Conservation (phyloP, 2,113 vertebrate genomes). For the Eleginops maclovinus region DNA sequence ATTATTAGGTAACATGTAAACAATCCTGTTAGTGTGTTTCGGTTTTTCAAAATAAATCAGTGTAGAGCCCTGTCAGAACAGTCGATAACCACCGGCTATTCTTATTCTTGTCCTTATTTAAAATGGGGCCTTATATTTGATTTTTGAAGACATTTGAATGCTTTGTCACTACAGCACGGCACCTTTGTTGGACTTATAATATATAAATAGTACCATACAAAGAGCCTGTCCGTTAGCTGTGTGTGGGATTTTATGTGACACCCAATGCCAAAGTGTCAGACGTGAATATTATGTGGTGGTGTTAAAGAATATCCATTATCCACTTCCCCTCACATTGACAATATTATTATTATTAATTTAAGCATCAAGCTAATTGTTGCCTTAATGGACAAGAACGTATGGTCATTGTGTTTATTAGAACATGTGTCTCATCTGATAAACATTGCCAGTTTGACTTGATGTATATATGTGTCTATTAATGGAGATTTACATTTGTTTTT, state of each 20-base stretch:
- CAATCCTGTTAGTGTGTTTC: not conserved
- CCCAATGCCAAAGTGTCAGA: slow-evolving; percentile 69
- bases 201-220: slow-evolving; percentile 11
- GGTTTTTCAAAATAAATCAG: not conserved
- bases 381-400: slow-evolving; percentile 65
- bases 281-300: slow-evolving; percentile 32
- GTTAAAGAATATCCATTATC: slow-evolving; percentile 29
- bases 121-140: slow-evolving; percentile 69
- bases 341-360: slow-evolving; percentile 43
- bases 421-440: slow-evolving; percentile 27
- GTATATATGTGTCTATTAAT: slow-evolving; percentile 50
- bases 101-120: slow-evolving; percentile 36
- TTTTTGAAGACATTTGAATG: slow-evolving; percentile 5
- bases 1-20: not conserved
- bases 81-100: slow-evolving; percentile 12
- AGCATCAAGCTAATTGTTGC: slow-evolving; percentile 62
- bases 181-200: slow-evolving; percentile 26
- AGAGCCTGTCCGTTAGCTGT: slow-evolving; percentile 30
- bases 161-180: slow-evolving; percentile 22
- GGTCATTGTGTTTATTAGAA: slow-evolving; percentile 56
- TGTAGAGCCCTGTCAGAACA: not conserved
- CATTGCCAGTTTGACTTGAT: slow-evolving; percentile 55
- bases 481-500: slow-evolving; percentile 49
- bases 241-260: slow-evolving; percentile 21
- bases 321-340: slow-evolving; percentile 31